These are phyloP conservation scores for Phortica okadai DNA, from an alignment of 2,888 invertebrate species.

Conservation along the genomic window DNA sequence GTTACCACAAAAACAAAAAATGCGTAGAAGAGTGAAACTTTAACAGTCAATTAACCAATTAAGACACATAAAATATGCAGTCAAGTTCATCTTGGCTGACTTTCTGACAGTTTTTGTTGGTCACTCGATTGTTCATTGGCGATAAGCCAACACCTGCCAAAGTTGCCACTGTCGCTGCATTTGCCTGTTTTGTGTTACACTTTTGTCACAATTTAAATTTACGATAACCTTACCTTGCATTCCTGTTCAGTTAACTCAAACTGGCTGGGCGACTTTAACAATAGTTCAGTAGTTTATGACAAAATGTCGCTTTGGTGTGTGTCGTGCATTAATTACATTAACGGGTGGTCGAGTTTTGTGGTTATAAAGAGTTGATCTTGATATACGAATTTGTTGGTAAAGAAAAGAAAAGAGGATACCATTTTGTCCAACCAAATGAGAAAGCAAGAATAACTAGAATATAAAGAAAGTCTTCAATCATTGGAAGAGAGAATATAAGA, in stretches of 20 bases:
- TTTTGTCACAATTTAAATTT: conserved; percentile 58
- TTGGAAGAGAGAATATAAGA: too few relatives aligned
- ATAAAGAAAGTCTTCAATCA: too few relatives aligned
- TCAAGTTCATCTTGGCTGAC: background rate
- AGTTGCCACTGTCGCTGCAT: conserved; percentile 27
- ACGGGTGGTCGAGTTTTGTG: background rate
- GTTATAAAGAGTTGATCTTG: too few relatives aligned
- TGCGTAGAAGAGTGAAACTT: conserved; percentile 1
- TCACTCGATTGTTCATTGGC: background rate
- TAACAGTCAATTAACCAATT: conserved; percentile 66
- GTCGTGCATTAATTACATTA: conserved; percentile 52
- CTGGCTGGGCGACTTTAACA: background rate
- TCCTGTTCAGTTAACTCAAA: conserved; percentile 16
- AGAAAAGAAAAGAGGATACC: too few relatives aligned
- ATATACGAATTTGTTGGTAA: too few relatives aligned
- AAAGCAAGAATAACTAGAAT: too few relatives aligned
- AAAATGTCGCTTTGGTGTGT: conserved; percentile 55
- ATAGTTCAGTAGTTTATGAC: conserved; percentile 47
- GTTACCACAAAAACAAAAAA: conserved; percentile 19
- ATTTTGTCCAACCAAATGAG: too few relatives aligned
- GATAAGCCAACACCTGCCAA: conserved; percentile 43
- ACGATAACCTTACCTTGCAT: conserved; percentile 41
- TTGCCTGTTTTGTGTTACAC: conserved; percentile 42
- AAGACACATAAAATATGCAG: conserved; percentile 49
- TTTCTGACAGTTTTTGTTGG: conserved; percentile 8